Conservation (phyloP, 2,888 invertebrate genomes). For the Drosophila ustulata region DNA sequence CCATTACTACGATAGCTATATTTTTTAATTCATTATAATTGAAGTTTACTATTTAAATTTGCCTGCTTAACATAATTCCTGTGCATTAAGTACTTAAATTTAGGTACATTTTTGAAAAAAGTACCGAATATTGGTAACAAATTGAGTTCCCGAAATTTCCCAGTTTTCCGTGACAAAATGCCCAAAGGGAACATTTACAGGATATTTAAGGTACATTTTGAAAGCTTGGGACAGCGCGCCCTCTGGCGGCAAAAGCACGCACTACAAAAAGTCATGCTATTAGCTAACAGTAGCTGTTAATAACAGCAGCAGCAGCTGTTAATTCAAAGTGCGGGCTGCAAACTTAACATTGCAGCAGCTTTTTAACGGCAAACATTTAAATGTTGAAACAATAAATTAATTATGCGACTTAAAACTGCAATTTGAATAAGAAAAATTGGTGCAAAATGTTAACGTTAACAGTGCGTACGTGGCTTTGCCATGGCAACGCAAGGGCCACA, state of each 20-base stretch:
- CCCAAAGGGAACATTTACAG: background rate
- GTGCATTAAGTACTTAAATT: background rate
- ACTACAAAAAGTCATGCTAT: no score
- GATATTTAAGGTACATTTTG: background rate
- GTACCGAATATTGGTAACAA: background rate
- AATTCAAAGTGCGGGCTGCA: background rate
- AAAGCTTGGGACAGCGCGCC: constrained; percentile 30
- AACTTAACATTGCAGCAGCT: constrained; percentile 9
- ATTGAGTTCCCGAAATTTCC: background rate
- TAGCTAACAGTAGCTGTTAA: constrained; percentile 2
- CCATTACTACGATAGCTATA: no score
- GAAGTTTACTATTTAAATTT: background rate
- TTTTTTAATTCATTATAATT: background rate
- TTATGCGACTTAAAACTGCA: no score
- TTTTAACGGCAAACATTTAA: constrained; percentile 2
- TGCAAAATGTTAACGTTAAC: background rate
- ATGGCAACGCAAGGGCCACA: constrained; percentile 39
- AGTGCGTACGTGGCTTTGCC: constrained; percentile 22
- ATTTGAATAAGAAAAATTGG: background rate
- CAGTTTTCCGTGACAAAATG: background rate
- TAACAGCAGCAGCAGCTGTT: background rate
- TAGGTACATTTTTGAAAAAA: background rate
- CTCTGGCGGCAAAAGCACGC: constrained; percentile 9
- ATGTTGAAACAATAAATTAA: background rate
- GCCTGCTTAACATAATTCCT: background rate